These are phyloP conservation scores for Xyliphius kryptos DNA, from an alignment of 2,113 vertebrate genomes.

Conservation along the genomic window DNA sequence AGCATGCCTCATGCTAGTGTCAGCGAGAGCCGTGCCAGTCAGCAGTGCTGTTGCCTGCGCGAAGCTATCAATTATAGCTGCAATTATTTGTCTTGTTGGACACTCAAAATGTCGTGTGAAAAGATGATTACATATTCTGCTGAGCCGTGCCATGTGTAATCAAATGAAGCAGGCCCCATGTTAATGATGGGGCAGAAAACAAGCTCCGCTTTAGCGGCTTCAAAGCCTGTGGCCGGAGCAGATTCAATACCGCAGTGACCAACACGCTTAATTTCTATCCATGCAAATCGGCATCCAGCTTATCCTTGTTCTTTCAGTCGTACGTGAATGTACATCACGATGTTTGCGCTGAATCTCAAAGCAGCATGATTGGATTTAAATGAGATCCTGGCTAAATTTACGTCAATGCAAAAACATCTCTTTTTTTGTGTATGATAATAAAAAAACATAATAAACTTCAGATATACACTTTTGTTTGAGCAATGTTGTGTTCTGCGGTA, in stretches of 20 bases:
- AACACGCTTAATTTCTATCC: too few relatives aligned
- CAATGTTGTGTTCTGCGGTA: too few relatives aligned
- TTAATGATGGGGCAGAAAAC: conserved; percentile 69
- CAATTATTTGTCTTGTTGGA: conserved; percentile 81
- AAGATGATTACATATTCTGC: conserved; percentile 81
- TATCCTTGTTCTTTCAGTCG: too few relatives aligned
- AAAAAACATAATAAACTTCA: too few relatives aligned
- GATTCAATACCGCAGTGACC: neutral
- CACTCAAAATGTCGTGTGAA: conserved; percentile 85
- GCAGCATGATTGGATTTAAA: too few relatives aligned
- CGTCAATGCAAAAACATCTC: too few relatives aligned
- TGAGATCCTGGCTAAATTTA: too few relatives aligned
- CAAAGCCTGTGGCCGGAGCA: conserved; percentile 45
- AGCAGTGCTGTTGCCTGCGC: conserved; percentile 67
- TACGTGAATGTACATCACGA: too few relatives aligned
- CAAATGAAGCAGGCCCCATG: conserved; percentile 76
- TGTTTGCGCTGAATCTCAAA: too few relatives aligned
- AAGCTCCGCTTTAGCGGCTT: conserved; percentile 69
- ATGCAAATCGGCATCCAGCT: too few relatives aligned
- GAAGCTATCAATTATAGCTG: conserved; percentile 80
- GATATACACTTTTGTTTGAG: too few relatives aligned
- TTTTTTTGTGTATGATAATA: too few relatives aligned
- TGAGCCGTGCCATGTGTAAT: conserved; percentile 75
- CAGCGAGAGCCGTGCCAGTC: conserved; percentile 68
- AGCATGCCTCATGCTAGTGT: conserved; percentile 71